Conservation (phyloP, 2,888 invertebrate genomes). For the Platycnemis pennipes region DNA sequence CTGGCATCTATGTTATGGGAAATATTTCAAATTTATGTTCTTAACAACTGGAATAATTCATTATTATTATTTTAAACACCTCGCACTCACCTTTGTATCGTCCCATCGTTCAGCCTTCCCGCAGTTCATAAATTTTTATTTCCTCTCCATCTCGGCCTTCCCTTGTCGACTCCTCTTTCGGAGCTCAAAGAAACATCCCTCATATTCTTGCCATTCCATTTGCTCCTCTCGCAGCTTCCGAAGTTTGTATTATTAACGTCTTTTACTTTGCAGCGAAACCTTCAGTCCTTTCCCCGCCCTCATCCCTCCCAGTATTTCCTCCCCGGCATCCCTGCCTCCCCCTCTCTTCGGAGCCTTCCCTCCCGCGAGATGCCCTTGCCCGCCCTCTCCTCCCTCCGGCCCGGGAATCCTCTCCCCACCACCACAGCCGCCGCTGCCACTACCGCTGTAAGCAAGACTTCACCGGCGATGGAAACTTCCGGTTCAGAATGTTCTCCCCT, state of each 20-base stretch:
- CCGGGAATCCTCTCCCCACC: background rate
- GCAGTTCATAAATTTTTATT: background rate
- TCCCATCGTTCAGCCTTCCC: background rate
- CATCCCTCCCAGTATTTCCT: background rate
- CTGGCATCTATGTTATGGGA: too few species aligned
- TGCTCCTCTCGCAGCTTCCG: conserved; percentile 3
- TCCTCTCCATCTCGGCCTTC: background rate
- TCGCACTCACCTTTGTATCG: background rate
- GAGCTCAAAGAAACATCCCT: background rate
- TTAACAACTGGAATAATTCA: too few species aligned
- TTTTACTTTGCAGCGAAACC: background rate
- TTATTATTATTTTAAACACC: background rate
- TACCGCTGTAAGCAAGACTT: background rate
- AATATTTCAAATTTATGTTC: too few species aligned
- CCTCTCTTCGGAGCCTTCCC: too few species aligned
- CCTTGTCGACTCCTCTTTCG: background rate
- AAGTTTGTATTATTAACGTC: conserved; percentile 50
- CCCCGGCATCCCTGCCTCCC: background rate
- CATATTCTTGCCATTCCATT: background rate
- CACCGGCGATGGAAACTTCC: conserved; percentile 46
- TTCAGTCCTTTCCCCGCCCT: background rate
- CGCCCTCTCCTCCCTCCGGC: background rate
- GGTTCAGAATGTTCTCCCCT: background rate
- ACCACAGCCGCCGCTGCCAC: background rate
- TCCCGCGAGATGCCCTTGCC: too few species aligned